Percentiles rank a stretch among this genome's conserved stretches.
Conservation (phyloP, 2,888 invertebrate species). For the Hydroisotoma schaefferi region DNA sequence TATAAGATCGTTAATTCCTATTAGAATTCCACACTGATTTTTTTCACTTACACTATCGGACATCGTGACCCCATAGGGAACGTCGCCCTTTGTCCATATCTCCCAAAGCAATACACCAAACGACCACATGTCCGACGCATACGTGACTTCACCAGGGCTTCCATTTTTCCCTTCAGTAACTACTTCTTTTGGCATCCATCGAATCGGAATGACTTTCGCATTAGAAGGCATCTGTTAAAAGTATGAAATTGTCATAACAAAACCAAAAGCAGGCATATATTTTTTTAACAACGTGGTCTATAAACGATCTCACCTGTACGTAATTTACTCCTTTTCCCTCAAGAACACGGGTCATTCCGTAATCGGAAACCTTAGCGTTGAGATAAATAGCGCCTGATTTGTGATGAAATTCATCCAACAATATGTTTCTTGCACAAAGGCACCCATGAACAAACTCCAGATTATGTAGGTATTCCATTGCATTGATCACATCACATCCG, state of each 20-base stretch:
- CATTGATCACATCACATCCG: constrained; percentile 23
- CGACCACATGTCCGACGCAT: constrained; percentile 25
- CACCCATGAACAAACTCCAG: constrained; percentile 30
- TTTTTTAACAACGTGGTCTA: neutral
- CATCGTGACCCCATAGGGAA: constrained; percentile 20
- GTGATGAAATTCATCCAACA: constrained; percentile 18
- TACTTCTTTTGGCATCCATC: constrained; percentile 34
- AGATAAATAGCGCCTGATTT: constrained; percentile 10
- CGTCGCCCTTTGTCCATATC: constrained; percentile 23
- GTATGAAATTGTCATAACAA: too few species aligned
- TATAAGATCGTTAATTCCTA: neutral
- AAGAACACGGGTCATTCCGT: constrained; percentile 21
- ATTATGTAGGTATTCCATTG: constrained; percentile 32
- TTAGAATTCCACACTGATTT: neutral
- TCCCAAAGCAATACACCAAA: constrained; percentile 32
- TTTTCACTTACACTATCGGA: constrained; percentile 13
- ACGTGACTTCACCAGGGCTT: constrained; percentile 10
- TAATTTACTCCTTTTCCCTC: constrained; percentile 26
- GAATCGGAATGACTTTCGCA: constrained; percentile 23
- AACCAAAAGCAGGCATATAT: neutral
- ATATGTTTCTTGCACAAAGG: constrained; percentile 33
- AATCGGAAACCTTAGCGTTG: constrained; percentile 33
- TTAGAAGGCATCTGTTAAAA: neutral
- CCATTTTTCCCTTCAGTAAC: constrained; percentile 6
- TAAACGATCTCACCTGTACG: constrained; percentile 9